A percentile compares a stretch with the other conserved stretches of the same genome.
Conservation (phyloP, 2,797 vertebrate genomes). For the Rallus crepitans region DNA sequence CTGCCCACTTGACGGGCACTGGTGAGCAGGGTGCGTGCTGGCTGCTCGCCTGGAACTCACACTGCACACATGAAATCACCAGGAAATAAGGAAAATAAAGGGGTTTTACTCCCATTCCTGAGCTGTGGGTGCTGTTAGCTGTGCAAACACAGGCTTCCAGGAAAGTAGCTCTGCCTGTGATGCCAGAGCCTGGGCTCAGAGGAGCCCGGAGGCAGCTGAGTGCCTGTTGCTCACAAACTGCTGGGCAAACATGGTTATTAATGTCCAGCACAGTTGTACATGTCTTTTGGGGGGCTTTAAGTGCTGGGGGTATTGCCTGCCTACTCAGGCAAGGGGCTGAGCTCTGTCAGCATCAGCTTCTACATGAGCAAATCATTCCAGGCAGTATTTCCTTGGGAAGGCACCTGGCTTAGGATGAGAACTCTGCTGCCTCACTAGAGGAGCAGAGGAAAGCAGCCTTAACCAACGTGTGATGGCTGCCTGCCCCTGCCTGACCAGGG, state of each 20-base stretch:
- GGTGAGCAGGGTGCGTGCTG: neutral
- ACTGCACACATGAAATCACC: neutral
- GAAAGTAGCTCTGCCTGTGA: neutral
- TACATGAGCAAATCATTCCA: neutral
- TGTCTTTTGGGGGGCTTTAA: neutral
- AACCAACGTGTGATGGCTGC: rapidly evolving
- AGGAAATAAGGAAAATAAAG: neutral
- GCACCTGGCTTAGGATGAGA: neutral
- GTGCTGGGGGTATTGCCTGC: neutral
- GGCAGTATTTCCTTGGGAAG: neutral
- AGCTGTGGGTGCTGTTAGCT: neutral
- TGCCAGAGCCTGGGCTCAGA: neutral
- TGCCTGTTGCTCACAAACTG: neutral
- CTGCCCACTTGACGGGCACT: neutral
- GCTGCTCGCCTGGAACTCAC: neutral
- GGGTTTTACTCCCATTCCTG: neutral
- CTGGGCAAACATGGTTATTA: neutral
- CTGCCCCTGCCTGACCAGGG: rapidly evolving
- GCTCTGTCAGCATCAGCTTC: neutral
- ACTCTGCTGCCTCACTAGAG: neutral
- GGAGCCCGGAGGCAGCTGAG: neutral
- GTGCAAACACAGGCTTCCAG: rapidly evolving
- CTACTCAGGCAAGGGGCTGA: neutral
- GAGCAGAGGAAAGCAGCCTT: no score
- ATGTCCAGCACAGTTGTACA: neutral